These are phyloP conservation scores for Leptura quadrifasciata DNA, from an alignment of 2,888 invertebrate species.

Conservation along the genomic window DNA sequence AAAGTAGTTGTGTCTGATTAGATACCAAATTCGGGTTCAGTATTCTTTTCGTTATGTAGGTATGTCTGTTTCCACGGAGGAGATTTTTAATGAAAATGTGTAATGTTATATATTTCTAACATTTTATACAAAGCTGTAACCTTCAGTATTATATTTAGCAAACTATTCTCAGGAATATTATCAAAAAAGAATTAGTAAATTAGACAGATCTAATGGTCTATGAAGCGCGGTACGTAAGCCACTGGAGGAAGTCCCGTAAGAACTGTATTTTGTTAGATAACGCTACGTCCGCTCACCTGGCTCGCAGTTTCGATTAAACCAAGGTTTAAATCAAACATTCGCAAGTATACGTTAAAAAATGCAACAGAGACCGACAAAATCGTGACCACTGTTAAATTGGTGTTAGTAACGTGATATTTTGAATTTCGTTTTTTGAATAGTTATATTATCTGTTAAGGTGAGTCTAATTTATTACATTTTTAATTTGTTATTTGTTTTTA, in stretches of 20 bases:
- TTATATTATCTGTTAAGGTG: not conserved
- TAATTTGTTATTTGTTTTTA: not conserved
- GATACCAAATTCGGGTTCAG: no score
- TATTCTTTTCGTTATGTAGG: no score
- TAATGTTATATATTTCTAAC: no score
- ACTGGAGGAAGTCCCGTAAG: constrained; percentile 66
- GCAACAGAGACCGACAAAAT: constrained; percentile 38
- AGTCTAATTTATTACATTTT: not conserved
- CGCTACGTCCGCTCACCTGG: constrained; percentile 64
- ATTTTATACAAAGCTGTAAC: no score
- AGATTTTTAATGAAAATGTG: no score
- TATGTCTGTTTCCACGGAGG: no score
- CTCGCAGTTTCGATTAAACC: constrained; percentile 50
- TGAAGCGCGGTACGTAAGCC: constrained; percentile 56
- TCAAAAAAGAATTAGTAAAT: no score
- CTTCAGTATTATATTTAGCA: no score
- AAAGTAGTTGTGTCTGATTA: no score
- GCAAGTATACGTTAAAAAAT: constrained; percentile 39
- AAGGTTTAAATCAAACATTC: constrained; percentile 27
- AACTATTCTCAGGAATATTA: no score
- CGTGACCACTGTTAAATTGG: constrained; percentile 37
- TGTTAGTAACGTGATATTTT: constrained; percentile 6
- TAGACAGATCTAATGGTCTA: constrained; percentile 6
- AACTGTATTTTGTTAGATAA: constrained; percentile 67
- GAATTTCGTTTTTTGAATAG: not conserved